These are phyloP conservation scores for Stegodyphus mimosarum DNA, from an alignment of 1,140 invertebrate species.

Conservation along the genomic window DNA sequence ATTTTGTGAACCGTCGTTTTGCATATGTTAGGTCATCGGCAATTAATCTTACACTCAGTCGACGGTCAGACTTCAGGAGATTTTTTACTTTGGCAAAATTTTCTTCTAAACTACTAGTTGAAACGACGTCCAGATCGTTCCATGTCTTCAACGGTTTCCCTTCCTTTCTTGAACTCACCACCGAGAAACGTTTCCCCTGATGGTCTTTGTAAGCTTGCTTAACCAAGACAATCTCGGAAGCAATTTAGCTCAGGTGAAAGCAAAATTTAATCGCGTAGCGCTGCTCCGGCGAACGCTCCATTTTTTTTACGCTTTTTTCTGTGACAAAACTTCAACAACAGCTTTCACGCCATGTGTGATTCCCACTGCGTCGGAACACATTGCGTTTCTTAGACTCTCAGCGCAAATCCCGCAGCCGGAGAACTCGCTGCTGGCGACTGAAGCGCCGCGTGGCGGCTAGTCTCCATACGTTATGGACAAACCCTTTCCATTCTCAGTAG, in stretches of 20 bases:
- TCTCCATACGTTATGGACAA: neutral
- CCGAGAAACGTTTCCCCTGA: too few relatives aligned
- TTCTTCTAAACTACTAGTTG: too few relatives aligned
- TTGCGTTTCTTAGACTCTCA: neutral
- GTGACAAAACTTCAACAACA: neutral
- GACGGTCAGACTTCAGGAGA: too few relatives aligned
- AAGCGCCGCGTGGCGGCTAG: neutral
- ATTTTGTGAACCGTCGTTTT: neutral
- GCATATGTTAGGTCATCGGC: neutral
- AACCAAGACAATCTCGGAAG: neutral
- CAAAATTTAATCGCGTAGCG: neutral
- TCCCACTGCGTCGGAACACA: neutral
- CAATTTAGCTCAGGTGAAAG: neutral
- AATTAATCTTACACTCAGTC: neutral
- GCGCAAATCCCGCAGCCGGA: neutral
- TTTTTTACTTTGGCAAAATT: too few relatives aligned
- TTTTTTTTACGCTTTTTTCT: neutral
- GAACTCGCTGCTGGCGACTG: neutral
- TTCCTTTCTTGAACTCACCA: too few relatives aligned
- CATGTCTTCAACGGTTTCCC: too few relatives aligned
- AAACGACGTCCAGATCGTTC: too few relatives aligned
- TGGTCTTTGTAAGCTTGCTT: neutral
- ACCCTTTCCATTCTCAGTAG: too few relatives aligned
- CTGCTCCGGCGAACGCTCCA: neutral
- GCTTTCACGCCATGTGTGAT: neutral